A percentile compares a stretch with the other conserved stretches of the same genome.
These are phyloP conservation scores for Trissolcus japonicus DNA, from an alignment of 2,888 invertebrate genomes.

Conservation along the genomic window DNA sequence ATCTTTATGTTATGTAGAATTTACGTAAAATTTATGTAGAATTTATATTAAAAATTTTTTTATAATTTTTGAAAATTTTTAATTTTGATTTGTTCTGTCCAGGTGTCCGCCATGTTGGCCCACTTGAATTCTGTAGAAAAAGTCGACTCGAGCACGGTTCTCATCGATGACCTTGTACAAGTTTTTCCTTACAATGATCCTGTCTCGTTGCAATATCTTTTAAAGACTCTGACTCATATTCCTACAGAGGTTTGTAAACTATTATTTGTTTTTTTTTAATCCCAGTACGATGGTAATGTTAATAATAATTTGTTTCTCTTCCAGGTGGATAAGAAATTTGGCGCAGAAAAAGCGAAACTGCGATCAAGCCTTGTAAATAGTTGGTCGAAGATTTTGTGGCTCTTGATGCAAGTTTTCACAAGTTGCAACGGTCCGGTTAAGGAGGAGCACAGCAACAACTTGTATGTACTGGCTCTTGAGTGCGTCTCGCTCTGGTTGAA, in stretches of 20 bases:
- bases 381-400: constrained; percentile 68
- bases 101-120: constrained; percentile 91
- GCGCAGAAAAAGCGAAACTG: constrained; percentile 57
- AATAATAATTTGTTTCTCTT: constrained; percentile 11
- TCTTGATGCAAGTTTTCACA: constrained; percentile 70
- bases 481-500: constrained; percentile 71
- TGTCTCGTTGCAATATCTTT: constrained; percentile 81
- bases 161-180: constrained; percentile 84
- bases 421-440: constrained; percentile 63
- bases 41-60: too few species aligned
- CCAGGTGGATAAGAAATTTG: constrained; percentile 64
- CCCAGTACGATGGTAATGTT: too few species aligned
- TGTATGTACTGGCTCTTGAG: constrained; percentile 68
- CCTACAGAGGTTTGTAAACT: constrained; percentile 86
- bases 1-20: too few species aligned
- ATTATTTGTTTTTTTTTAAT: too few species aligned
- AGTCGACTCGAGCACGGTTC: constrained; percentile 81
- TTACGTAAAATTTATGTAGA: too few species aligned
- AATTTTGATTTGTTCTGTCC: constrained; percentile 64
- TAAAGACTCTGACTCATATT: constrained; percentile 90
- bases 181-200: constrained; percentile 81
- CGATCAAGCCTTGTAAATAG: constrained; percentile 62
- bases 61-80: not conserved
- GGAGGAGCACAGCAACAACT: constrained; percentile 58
- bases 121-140: constrained; percentile 79